These are phyloP conservation scores for Malurus cyaneus DNA, from an alignment of 2,113 vertebrate species.

Conservation along the genomic window DNA sequence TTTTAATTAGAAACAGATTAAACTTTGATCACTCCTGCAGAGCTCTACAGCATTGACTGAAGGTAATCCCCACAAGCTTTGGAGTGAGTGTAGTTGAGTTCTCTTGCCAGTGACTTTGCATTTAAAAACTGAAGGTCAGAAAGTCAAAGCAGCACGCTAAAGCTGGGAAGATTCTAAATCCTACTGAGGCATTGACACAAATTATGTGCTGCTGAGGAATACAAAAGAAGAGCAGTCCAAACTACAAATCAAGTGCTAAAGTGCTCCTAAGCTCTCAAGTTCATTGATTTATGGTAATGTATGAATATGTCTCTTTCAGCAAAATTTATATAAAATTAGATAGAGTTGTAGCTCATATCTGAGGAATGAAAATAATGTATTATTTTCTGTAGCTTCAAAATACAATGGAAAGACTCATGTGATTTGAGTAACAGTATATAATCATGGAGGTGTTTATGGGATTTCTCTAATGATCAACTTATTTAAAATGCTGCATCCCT, in stretches of 20 bases:
- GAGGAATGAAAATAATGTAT: background rate
- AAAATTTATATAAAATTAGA: background rate
- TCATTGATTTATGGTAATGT: constrained; percentile 31
- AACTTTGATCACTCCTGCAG: constrained; percentile 32
- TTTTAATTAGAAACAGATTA: constrained; percentile 66
- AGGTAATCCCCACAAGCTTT: constrained; percentile 45
- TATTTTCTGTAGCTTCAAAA: background rate
- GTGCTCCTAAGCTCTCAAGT: background rate
- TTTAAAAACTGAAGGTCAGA: constrained; percentile 39
- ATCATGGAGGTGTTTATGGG: background rate
- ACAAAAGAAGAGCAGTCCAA: background rate
- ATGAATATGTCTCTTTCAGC: background rate
- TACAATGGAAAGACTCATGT: background rate
- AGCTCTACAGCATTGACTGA: background rate
- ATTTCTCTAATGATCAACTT: background rate
- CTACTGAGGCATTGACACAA: background rate
- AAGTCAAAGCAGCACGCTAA: constrained; percentile 3
- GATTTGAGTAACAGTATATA: background rate
- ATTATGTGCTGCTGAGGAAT: background rate
- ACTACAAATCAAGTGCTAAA: background rate
- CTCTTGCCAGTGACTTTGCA: constrained; percentile 28
- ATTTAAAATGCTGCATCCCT: background rate
- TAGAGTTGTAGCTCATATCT: background rate
- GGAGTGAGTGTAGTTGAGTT: background rate
- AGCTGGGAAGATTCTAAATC: background rate